Base-by-base conservation (phyloP, 2,888 invertebrate species). In the Rhamnusium bicolor region DNA sequence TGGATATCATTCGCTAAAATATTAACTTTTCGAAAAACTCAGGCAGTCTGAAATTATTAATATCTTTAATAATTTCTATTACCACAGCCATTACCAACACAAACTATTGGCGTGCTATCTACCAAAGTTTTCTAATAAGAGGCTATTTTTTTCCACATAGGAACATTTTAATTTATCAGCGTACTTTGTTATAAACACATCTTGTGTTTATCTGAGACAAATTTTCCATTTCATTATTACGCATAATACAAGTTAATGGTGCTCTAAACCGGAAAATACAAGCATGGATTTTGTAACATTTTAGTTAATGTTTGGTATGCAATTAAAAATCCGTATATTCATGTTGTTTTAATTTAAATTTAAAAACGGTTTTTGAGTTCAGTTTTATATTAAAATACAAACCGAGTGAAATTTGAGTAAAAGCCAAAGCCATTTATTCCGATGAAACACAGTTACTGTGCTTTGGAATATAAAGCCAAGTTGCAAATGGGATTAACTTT, bases 401-500 rank as follows among this genome's bases (percentile, higher is more conserved):
- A 24, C 53, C 12, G 21, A 24, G 24, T 56, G 54, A 56, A 56
- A 27, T 56, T 24, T 56, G 12, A 56, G 24, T 56, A 24, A 14
- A 14, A 56, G 14, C 24, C 12, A n/a, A 12, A 56, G 54, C 54
- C 27, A 56, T 24, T 56, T 24, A 56, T 27, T 56, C 24, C 24
- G 8, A 27, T 56, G 54, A 27, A 56, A n/a, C 54, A 12, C 7
- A 54, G 54, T 56, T 56, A 27, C 54, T 40, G 2, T 56, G 27
- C n/a, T 56, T 14, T 27, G 12, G 1, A 14, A 56, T 27, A 14
- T 56, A 56, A 56, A 56, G 27, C 54, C 54, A 6, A 27, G n/a
- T 27, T 56, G 54, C 6, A 8, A 56, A 14, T 56, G 27, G 54
- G 54, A 56, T 56, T n/a, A 56, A 56, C 24, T 56, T 56, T 24